phyloP scores from a whole-genome alignment of 2,113 vertebrate species.

The Melanerpes formicivorus region DNA sequence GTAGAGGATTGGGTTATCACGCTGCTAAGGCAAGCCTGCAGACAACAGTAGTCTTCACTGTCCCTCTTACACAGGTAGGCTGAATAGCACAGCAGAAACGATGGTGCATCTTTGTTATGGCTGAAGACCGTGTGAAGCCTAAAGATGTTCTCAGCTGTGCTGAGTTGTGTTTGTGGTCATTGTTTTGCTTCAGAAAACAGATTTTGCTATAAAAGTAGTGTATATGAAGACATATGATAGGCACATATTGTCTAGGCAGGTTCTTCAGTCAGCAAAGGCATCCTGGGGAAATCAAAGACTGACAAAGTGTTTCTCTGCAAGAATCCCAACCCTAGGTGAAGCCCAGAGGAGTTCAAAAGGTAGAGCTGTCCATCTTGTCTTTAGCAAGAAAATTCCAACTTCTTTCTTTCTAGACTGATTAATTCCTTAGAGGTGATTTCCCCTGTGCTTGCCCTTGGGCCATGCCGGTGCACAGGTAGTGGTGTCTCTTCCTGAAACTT shows the following conservation, averaged over 20 bases:
- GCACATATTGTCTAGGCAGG: background rate
- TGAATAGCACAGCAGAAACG: background rate
- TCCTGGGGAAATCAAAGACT: background rate
- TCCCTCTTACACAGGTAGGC: background rate
- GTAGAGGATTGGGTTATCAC: too few species aligned
- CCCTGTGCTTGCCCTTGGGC: background rate
- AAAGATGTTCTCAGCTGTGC: background rate
- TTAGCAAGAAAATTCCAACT: background rate
- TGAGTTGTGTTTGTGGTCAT: background rate
- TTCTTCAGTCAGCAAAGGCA: background rate
- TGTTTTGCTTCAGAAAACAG: background rate
- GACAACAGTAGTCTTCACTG: background rate
- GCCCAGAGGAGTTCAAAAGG: background rate
- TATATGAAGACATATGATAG: background rate
- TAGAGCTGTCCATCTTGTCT: background rate
- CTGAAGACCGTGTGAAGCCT: background rate
- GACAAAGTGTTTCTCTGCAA: background rate
- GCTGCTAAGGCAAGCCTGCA: too few species aligned
- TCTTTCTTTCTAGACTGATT: background rate
- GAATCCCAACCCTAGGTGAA: background rate
- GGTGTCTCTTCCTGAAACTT: background rate
- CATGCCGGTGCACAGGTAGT: background rate
- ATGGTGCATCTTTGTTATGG: background rate
- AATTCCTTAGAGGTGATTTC: background rate
- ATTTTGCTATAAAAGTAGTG: background rate